phyloP scores from a whole-genome alignment of 2,888 invertebrate genomes.

The Netelia melanura region DNA sequence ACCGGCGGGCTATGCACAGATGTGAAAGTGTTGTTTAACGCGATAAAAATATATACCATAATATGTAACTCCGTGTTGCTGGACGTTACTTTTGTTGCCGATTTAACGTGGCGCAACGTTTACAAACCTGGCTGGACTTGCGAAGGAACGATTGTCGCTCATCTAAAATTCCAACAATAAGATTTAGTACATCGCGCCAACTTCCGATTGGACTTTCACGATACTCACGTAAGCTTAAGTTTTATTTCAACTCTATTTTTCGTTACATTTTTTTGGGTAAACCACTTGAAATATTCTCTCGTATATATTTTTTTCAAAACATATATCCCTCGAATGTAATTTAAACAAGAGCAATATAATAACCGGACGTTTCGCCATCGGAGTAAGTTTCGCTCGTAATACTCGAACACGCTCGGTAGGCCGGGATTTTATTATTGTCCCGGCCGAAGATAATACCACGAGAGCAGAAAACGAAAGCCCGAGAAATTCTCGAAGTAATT shows the following conservation, averaged over 20 bases:
- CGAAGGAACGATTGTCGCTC: not conserved
- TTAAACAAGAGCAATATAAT: not conserved
- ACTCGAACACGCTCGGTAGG: too few relatives aligned
- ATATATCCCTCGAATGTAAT: not conserved
- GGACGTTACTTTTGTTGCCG: constrained; percentile 19
- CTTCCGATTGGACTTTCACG: constrained; percentile 16
- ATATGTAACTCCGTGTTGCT: constrained; percentile 28
- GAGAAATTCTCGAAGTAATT: too few relatives aligned
- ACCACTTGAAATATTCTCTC: not conserved
- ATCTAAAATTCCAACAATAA: too few relatives aligned
- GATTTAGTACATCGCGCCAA: not conserved
- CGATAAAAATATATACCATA: constrained; percentile 5
- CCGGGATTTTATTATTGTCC: too few relatives aligned
- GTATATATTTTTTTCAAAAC: not conserved
- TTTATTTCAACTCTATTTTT: not conserved
- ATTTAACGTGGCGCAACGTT: constrained; percentile 39
- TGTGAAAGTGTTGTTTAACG: constrained; percentile 43
- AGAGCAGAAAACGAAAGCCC: too few relatives aligned
- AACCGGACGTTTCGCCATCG: constrained; percentile 10
- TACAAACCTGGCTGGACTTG: not conserved
- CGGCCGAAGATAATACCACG: too few relatives aligned
- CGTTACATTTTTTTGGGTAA: not conserved
- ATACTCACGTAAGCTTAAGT: constrained; percentile 10
- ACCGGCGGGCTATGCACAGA: not conserved
- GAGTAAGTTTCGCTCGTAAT: not conserved